Evolutionary conservation across 1,140 invertebrate species (phyloP), one percentile per base, ranked within the genome.

Genomic region (Caenorhabditis inopinata): DNA sequence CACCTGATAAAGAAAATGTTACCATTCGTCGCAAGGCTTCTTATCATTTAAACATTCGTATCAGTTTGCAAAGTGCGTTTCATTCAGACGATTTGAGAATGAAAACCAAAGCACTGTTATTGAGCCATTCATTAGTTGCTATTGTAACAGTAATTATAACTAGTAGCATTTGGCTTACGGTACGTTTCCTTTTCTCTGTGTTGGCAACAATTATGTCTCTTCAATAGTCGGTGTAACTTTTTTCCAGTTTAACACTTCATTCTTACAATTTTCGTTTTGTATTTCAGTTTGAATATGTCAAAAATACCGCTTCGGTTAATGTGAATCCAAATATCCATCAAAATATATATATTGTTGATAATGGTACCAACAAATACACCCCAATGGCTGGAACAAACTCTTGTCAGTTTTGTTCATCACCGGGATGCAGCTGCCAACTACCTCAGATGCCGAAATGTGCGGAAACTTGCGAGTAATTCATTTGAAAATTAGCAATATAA

Each of bases 391-490:
- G n/a, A 77, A 77, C 27, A 77, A 77, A n/a, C n/a, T n/a, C n/a
- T n/a, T n/a, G n/a, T n/a, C n/a, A n/a, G 23, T 53, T 21, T 42
- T 77, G 49, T 16, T 35, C 29, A 11, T 2, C 16, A 25, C 9
- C 42, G n/a, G 42, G 21, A 16, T 32, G 25, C 35, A 77, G 49
- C 9, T 77, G 76, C 21, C 5, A 32, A 35, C 29, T 53, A 2
- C 76, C 76, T 18, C 9, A 4, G 23, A 51, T 49, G 49, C 47
- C 76, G 11, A 77, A 77, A 42, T 77, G 76, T 38, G 49, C 76
- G 6, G 76, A 77, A 29, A 77, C 76, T 53, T 77, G 76, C 76
- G 76, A 77, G 76, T 77, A 18, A 77, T 29, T 16, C 5, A 6
- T 51, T 25, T 5, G 48, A 51, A 51, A 51, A 5, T 5, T 18